Percentiles rank a stretch among this genome's conserved stretches.
Evolutionary conservation across 1,140 invertebrate species (phyloP).

Genomic region (Rhizoglyphus robini): DNA sequence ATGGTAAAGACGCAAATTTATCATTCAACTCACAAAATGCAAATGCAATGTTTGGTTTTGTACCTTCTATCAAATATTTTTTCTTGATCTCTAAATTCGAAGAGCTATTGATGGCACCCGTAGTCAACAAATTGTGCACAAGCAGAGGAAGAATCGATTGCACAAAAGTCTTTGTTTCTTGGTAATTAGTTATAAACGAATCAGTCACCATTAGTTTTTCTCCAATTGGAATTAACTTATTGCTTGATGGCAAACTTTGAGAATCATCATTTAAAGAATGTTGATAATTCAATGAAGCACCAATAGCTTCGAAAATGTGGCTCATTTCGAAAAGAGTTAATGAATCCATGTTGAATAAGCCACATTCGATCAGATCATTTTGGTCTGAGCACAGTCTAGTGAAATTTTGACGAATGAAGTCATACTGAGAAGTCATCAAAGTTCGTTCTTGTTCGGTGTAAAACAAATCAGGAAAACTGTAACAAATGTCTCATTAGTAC

Average conservation of each 20-base stretch:
- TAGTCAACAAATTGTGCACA: neutral
- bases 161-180: neutral
- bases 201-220: neutral
- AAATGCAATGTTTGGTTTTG: neutral
- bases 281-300: slow-evolving; percentile 4
- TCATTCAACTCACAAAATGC: slow-evolving; percentile 1
- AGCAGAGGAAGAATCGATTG: neutral
- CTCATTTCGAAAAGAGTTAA: neutral
- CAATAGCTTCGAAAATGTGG: neutral
- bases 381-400: neutral
- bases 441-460: neutral
- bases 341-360: neutral
- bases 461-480: slow-evolving; percentile 1
- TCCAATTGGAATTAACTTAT: neutral
- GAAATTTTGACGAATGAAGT: neutral
- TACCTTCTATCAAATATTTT: neutral
- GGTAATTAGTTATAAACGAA: neutral
- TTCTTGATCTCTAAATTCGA: neutral
- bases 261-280: neutral
- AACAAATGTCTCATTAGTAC: neutral
- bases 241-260: too few relatives aligned
- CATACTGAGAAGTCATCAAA: neutral
- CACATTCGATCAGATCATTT: neutral
- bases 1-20: neutral
- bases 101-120: neutral